Conservation (phyloP, 1,140 invertebrate species). For the Heliconius himera region DNA sequence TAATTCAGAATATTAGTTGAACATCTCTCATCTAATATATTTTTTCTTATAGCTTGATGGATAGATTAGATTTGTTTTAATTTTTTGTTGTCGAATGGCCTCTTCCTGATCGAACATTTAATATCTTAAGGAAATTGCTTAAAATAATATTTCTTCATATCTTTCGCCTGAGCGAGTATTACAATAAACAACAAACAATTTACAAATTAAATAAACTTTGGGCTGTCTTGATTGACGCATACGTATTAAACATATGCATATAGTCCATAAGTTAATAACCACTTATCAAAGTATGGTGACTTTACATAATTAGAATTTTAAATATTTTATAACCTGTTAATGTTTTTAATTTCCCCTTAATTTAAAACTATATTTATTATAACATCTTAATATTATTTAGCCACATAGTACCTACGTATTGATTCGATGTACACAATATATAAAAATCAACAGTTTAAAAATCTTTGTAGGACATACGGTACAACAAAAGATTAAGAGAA, state of each 20-base stretch:
- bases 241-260: neutral
- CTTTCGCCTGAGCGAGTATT: neutral
- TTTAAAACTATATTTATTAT: constrained; percentile 4
- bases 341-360: neutral
- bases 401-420: neutral
- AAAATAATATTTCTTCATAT: neutral
- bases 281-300: neutral
- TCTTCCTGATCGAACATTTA: neutral
- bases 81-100: neutral
- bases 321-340: neutral
- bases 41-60: too few relatives aligned
- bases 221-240: neutral
- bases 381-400: neutral
- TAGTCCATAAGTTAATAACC: neutral
- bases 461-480: neutral
- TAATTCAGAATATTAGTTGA: too few relatives aligned
- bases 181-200: neutral
- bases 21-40: too few relatives aligned
- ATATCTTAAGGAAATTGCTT: neutral
- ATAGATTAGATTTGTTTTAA: too few relatives aligned
- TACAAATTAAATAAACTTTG: neutral
- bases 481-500: neutral
- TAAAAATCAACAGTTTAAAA: neutral
- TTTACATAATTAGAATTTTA: neutral
- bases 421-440: neutral